Evolutionary conservation across 2,113 vertebrate genomes (phyloP).

Genomic region (Centropus unirufus): DNA sequence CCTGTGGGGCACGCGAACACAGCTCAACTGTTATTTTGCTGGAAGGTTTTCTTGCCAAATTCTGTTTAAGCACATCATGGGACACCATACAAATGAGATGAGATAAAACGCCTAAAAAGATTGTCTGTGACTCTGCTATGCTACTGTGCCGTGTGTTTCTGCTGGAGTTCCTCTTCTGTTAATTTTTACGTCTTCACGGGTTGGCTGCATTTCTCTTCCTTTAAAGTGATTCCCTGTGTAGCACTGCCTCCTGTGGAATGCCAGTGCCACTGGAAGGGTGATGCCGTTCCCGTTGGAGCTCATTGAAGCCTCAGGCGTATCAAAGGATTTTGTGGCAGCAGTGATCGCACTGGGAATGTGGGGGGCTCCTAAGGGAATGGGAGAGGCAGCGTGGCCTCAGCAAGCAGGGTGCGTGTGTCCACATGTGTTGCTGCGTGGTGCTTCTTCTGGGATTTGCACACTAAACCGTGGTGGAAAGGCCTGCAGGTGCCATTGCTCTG

Average conservation of each 20-base stretch:
- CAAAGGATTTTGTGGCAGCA: neutral
- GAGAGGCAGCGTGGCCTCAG: neutral
- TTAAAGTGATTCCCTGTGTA: neutral
- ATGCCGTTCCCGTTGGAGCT: neutral
- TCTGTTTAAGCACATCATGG: neutral
- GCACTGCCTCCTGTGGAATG: neutral
- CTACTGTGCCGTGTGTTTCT: neutral
- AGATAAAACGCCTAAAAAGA: neutral
- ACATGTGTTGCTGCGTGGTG: rapidly evolving
- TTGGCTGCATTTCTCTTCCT: neutral
- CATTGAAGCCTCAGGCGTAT: rapidly evolving
- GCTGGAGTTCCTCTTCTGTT: neutral
- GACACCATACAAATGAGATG: neutral
- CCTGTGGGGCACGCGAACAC: neutral
- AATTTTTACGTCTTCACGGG: neutral
- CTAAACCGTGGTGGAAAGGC: neutral
- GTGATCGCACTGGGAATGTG: neutral
- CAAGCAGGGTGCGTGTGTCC: rapidly evolving
- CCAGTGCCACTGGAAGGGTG: neutral
- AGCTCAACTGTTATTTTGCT: slow-evolving; percentile 1
- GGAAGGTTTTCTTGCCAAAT: slow-evolving; percentile 31
- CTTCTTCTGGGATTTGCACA: neutral
- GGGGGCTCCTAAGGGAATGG: neutral
- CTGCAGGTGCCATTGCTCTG: neutral
- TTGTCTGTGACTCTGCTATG: neutral